Evolutionary conservation across 2,888 invertebrate genomes (phyloP), one percentile per base, ranked within the genome.

Genomic region (Calameuta idolon): DNA sequence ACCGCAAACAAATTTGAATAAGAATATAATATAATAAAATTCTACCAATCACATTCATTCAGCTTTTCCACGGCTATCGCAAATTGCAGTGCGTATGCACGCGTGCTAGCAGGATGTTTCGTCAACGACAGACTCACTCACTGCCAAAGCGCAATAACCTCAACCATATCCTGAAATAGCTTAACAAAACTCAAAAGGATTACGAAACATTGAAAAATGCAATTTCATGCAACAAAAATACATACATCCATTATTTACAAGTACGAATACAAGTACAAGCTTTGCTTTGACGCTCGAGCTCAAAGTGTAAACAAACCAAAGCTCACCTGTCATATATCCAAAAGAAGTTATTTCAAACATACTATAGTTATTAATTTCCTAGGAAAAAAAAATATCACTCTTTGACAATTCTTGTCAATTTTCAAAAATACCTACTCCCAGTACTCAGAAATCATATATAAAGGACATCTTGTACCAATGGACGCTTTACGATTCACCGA

Each of bases 101-200:
- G 69, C 37, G 73, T 55, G 31, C 12, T 34, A 33, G 73, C 78
- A 83, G 82, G 83, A 83, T 82, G 81, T 80, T 34, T 76, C 77
- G 76, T 77, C 80, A 80, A 82, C 81, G 81, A 79, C 79, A 80
- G 83, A 75, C 76, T 79, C 78, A 77, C 79, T 82, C 80, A 81
- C 75, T 79, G 79, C 73, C 78, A 79, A 79, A 76, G 82, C 82
- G 77, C 82, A 83, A 80, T 83, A 80, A 83, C 82, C 82, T 75
- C 79, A 9, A 4, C 76, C 34, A 33, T 23, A 55, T 23, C 23
- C 23, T 15, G 55, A 55, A 55, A 23, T 9, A 55, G 55, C 23
- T 55, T 55, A 55, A 55, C 40, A 15, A 55, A 55, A 55, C 9
- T 55, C 23, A 15, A 55, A 55, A 23, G 23, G 55, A 55, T 55